phyloP scores from a whole-genome alignment of 2,797 vertebrate genomes.

The Serranus cabrilla region DNA sequence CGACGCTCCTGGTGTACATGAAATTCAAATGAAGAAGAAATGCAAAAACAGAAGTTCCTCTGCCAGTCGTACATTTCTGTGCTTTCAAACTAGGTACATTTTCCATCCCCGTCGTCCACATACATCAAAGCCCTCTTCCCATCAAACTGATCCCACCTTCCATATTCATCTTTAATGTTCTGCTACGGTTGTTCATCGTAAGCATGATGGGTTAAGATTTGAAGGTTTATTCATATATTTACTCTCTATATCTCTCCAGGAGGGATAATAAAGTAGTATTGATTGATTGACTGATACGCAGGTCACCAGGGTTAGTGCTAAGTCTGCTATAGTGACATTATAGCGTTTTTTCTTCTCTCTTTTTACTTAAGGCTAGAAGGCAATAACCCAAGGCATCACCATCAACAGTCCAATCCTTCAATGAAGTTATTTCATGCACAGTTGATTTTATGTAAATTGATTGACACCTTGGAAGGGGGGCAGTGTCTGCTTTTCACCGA shows the following conservation, averaged over 20 bases:
- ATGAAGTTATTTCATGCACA: constrained; percentile 91
- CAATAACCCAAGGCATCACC: constrained; percentile 80
- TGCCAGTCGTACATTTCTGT: constrained; percentile 21
- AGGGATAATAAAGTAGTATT: constrained; percentile 79
- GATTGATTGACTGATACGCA: constrained; percentile 80
- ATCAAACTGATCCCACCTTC: constrained; percentile 45
- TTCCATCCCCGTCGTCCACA: constrained; percentile 21
- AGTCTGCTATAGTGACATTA: constrained; percentile 82
- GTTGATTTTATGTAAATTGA: constrained; percentile 94
- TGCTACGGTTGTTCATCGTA: constrained; percentile 50
- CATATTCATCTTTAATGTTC: constrained; percentile 59
- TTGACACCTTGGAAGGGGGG: constrained; percentile 90
- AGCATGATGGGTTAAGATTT: constrained; percentile 67
- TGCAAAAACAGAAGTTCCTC: constrained; percentile 40
- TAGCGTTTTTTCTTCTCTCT: constrained; percentile 71
- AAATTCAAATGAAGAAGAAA: constrained; percentile 72
- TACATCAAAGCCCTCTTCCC: constrained; percentile 34
- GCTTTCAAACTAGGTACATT: constrained; percentile 48
- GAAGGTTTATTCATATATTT: constrained; percentile 76
- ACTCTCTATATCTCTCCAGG: constrained; percentile 53
- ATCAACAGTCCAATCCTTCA: constrained; percentile 83
- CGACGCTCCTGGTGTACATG: constrained; percentile 54
- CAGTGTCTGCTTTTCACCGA: constrained; percentile 85
- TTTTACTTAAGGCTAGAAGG: constrained; percentile 78
- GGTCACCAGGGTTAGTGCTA: constrained; percentile 81